Evolutionary conservation across 2,888 invertebrate genomes (phyloP).

Genomic region (Deroplatys truncata): DNA sequence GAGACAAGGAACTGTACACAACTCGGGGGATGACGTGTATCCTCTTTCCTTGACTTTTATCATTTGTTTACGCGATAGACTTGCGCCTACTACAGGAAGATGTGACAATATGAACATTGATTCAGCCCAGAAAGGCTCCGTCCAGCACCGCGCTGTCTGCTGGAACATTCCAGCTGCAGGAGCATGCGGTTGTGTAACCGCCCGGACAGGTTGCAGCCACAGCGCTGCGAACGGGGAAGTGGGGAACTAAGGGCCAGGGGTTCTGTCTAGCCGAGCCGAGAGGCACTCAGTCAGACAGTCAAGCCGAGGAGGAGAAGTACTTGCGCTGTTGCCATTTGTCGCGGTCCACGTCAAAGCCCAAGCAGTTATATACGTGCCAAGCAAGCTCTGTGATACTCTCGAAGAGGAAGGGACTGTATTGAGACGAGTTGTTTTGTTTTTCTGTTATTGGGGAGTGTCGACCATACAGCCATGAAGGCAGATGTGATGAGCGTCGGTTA

Average conservation of each 20-base stretch:
- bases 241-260: neutral
- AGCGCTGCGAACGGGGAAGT: neutral
- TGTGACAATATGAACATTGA: too few relatives aligned
- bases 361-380: neutral
- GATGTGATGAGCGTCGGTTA: constrained; percentile 44
- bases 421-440: neutral
- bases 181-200: neutral
- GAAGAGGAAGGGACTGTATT: too few relatives aligned
- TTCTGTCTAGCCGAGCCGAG: neutral
- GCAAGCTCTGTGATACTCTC: too few relatives aligned
- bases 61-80: too few relatives aligned
- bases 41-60: too few relatives aligned
- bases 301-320: neutral
- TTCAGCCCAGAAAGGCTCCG: too few relatives aligned
- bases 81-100: too few relatives aligned
- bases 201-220: neutral
- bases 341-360: neutral
- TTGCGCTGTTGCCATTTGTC: neutral
- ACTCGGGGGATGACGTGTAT: too few relatives aligned
- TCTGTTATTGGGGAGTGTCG: neutral
- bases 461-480: neutral
- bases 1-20: too few relatives aligned
- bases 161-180: neutral
- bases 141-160: neutral
- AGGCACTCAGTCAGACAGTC: neutral